Conservation (phyloP, 1,140 invertebrate species). For the Apis florea region DNA sequence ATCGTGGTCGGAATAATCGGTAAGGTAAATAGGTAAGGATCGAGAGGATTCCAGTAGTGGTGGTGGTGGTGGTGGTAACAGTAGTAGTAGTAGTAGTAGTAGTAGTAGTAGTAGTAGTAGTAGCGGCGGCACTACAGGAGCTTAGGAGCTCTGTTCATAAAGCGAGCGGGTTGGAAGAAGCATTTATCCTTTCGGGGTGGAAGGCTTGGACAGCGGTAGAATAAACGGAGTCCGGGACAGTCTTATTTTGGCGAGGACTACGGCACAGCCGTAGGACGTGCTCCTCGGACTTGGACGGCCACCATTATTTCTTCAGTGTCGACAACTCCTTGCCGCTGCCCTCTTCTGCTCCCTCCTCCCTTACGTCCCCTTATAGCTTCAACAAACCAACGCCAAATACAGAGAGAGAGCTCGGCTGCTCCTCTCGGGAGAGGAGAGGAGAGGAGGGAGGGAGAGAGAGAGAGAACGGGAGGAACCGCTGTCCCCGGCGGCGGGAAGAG, state of each 20-base stretch:
- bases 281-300: constrained; percentile 53
- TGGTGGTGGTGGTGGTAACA: no score
- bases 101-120: no score
- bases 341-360: constrained; percentile 60
- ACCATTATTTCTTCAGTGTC: constrained; percentile 70
- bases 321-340: constrained; percentile 66
- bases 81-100: no score
- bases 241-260: constrained; percentile 67
- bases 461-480: constrained; percentile 28
- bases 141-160: constrained; percentile 52
- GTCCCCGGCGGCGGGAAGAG: constrained; percentile 37
- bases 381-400: constrained; percentile 65
- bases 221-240: constrained; percentile 64
- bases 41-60: no score
- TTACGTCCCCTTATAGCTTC: constrained; percentile 62
- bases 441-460: neutral
- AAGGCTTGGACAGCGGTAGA: constrained; percentile 62
- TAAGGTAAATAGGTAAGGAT: no score
- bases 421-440: neutral
- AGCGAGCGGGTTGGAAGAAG: constrained; percentile 42
- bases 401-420: constrained; percentile 38
- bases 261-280: constrained; percentile 52
- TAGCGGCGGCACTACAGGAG: constrained; percentile 41
- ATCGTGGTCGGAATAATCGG: no score
- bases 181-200: constrained; percentile 63